Conservation (phyloP, 2,888 invertebrate genomes). For the Sepiola atlantica region DNA sequence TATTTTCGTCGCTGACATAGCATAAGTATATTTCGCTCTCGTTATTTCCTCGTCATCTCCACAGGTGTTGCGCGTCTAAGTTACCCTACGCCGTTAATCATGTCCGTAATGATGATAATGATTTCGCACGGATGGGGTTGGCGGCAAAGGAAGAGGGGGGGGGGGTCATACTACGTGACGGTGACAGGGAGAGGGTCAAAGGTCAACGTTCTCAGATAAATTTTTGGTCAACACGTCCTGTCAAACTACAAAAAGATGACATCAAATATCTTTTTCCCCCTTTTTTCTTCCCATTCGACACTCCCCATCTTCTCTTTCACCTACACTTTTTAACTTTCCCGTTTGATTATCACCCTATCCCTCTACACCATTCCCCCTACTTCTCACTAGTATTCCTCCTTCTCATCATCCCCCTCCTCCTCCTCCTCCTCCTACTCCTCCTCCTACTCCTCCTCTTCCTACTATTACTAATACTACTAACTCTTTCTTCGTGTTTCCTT, state of each 20-base stretch:
- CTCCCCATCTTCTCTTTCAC: too few relatives aligned
- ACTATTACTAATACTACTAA: not conserved
- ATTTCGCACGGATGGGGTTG: not conserved
- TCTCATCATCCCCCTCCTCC: not conserved
- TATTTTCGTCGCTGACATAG: too few relatives aligned
- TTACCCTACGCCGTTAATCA: not conserved
- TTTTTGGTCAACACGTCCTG: slow-evolving; percentile 21
- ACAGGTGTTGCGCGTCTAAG: not conserved
- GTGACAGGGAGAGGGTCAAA: not conserved
- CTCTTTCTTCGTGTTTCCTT: not conserved
- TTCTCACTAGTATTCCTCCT: too few relatives aligned
- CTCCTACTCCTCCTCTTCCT: not conserved
- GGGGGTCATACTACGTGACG: too few relatives aligned
- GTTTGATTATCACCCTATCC: too few relatives aligned
- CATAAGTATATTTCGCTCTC: too few relatives aligned
- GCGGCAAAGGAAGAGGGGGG: not conserved
- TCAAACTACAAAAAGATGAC: not conserved
- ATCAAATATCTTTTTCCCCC: not conserved
- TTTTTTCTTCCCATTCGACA: too few relatives aligned
- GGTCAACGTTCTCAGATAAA: not conserved
- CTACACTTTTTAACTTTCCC: too few relatives aligned
- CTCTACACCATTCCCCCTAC: too few relatives aligned
- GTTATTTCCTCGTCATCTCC: too few relatives aligned
- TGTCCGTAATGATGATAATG: not conserved
- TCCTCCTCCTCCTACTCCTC: not conserved